Conservation (phyloP, 2,113 vertebrate species). For the Petaurus breviceps region DNA sequence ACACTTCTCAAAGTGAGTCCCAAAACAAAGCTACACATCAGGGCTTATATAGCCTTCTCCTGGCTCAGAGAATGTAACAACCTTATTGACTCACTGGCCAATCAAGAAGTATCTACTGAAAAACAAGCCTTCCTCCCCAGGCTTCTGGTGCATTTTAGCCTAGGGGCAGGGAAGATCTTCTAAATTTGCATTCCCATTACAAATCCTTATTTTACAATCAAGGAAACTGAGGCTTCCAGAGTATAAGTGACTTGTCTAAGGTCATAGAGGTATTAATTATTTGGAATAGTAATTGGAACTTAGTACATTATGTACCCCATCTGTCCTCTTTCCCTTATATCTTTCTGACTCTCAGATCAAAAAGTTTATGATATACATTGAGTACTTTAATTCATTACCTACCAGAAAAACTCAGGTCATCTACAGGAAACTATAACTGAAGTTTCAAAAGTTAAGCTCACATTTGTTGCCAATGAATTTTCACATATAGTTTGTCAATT, state of each 20-base stretch:
- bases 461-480: neutral
- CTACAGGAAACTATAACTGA: neutral
- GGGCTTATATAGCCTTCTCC: too few relatives aligned
- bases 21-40: too few relatives aligned
- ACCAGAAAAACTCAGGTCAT: neutral
- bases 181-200: too few relatives aligned
- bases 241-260: neutral
- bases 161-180: too few relatives aligned
- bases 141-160: too few relatives aligned
- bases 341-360: neutral
- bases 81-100: too few relatives aligned
- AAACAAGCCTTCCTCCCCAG: too few relatives aligned
- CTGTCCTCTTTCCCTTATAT: neutral
- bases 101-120: too few relatives aligned
- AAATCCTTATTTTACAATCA: neutral
- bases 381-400: neutral
- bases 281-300: neutral
- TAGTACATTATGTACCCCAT: neutral
- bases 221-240: neutral
- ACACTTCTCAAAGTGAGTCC: too few relatives aligned
- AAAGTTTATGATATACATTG: neutral
- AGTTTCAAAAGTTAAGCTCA: neutral
- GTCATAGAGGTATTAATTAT: neutral
- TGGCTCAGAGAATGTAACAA: too few relatives aligned
- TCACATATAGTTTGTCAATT: neutral